Evolutionary conservation across 1,140 invertebrate species (phyloP), one percentile per base, ranked within the genome.

Genomic region (Danaus melanippus): DNA sequence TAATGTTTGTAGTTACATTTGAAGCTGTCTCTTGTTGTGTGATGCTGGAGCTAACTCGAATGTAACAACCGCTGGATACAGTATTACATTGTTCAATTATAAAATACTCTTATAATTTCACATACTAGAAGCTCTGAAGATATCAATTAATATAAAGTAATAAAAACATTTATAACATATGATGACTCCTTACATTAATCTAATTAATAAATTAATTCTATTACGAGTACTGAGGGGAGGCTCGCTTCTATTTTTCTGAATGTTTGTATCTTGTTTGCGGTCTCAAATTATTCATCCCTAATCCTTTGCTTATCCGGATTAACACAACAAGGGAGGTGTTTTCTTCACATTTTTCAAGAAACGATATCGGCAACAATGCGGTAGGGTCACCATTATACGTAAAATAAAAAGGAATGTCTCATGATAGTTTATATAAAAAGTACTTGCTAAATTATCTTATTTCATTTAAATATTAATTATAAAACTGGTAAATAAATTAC

Each of bases 221-320:
- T 41, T 52, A 21, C 48, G 44, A 12, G 12, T 12, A 39, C 17
- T 46, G 42, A 55, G 51, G 15, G 53, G 54, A 44, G 21, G 21
- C 21, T 32, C 21, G 21, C 42, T 53, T 62, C 69, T 63, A 66
- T 75, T 74, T 68, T 73, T 69, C 59, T 67, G 50, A 40, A 64
- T 76, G 69, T 76, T 78, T 78, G 75, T 74, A 69, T 76, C 69
- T 76, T 78, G 69, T 78, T 75, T 76, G 73, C 54, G 66, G 74
- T 57, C 57, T 53, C 58, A 63, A 64, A 72, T 75, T 68, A 74
- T 67, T 75, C 72, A 65, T 63, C 60, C 66, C 62, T 76, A 76
- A 79, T 67, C 71, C 69, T 75, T 67, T 77, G 69, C 71, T 74
- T 62, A 70, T 67, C 69, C 51, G 68, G 69, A 70, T 75, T 69